These are phyloP conservation scores for Galeopsomyia nigrocyanea DNA, from an alignment of 2,888 invertebrate species.

Conservation along the genomic window DNA sequence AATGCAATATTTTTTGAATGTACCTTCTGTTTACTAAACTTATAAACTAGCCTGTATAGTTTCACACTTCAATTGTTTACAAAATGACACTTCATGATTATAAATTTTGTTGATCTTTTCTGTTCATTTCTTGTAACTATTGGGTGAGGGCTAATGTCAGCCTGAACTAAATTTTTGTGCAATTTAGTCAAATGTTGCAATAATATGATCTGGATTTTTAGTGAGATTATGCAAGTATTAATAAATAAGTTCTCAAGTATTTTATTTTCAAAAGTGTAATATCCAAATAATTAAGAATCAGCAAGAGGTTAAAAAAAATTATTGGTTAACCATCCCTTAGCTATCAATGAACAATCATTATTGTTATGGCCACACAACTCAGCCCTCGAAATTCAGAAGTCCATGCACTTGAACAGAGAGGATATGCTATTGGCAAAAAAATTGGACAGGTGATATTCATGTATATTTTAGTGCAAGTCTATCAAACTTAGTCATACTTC, in stretches of 20 bases:
- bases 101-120: conserved; percentile 35
- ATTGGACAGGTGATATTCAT: conserved; percentile 76
- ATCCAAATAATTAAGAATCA: conserved; percentile 23
- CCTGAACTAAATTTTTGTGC: conserved; percentile 48
- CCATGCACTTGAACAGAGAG: conserved; percentile 86
- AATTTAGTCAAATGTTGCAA: conserved; percentile 37
- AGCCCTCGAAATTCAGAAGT: conserved; percentile 87
- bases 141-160: conserved; percentile 41
- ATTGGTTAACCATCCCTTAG: conserved; percentile 36
- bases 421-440: conserved; percentile 87
- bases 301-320: conserved; percentile 29
- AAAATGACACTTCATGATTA: conserved; percentile 40
- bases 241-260: conserved; percentile 29
- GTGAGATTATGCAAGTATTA: conserved; percentile 39
- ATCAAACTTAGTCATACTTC: no score
- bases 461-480: conserved; percentile 18
- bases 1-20: background rate
- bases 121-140: conserved; percentile 40
- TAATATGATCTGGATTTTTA: conserved; percentile 37
- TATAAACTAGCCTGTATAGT: background rate
- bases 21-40: no score
- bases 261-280: conserved; percentile 19
- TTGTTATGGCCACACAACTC: conserved; percentile 79
- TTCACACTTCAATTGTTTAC: conserved; percentile 43
- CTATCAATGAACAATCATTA: conserved; percentile 58